These are phyloP conservation scores for human (Homo sapiens) DNA, from an alignment of 2,113 vertebrate genomes.

Conservation along the genomic window DNA sequence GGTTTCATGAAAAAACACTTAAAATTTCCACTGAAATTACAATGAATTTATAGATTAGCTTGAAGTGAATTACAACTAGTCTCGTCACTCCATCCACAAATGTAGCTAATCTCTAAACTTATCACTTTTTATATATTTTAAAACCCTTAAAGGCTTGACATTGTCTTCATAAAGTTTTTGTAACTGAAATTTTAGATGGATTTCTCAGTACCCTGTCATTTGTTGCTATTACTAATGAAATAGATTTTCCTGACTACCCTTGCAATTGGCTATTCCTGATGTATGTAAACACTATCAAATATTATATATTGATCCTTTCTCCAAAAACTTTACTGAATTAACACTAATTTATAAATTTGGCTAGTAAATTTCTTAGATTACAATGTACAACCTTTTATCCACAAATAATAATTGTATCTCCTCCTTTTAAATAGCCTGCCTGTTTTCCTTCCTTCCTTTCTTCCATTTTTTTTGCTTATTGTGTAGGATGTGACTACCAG, in stretches of 20 bases:
- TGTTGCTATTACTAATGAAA: not conserved
- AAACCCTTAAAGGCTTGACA: not conserved
- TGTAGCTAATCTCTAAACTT: not conserved
- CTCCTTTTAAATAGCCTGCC: not conserved
- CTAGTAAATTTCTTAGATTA: not conserved
- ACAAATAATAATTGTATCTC: not conserved
- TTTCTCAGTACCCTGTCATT: not conserved
- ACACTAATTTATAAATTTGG: not conserved
- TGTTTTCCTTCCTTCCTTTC: not conserved
- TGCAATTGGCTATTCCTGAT: not conserved
- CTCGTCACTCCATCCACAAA: not conserved
- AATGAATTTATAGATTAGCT: not conserved
- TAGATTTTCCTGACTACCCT: not conserved
- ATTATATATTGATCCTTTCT: not conserved
- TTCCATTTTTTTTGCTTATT: not conserved
- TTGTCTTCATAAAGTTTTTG: not conserved
- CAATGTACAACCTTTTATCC: not conserved
- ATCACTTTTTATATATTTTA: not conserved
- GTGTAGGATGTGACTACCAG: too few species aligned
- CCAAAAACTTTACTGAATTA: not conserved
- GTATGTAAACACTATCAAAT: not conserved
- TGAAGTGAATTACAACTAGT: not conserved
- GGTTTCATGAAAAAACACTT: not conserved
- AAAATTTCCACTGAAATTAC: not conserved
- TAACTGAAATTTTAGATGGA: not conserved